Evolutionary conservation across 2,113 vertebrate species (phyloP).

Genomic region (Mastomys coucha): DNA sequence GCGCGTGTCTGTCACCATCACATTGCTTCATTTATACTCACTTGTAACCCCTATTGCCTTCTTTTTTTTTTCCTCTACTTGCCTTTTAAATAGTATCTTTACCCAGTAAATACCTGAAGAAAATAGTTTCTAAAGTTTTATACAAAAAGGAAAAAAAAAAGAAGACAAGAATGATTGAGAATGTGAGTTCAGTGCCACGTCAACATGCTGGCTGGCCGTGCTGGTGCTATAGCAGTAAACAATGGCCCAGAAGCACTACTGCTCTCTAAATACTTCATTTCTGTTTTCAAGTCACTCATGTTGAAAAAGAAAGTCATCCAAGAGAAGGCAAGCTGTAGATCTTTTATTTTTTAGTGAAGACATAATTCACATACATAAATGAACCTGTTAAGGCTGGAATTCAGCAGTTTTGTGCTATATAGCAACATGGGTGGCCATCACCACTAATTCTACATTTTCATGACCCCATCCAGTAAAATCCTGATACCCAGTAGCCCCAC

Average conservation of each 20-base stretch:
- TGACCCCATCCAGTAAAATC: neutral
- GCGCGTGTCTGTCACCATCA: neutral
- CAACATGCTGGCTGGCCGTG: neutral
- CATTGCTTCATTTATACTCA: neutral
- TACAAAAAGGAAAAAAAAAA: neutral
- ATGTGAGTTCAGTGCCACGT: neutral
- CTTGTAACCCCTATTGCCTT: neutral
- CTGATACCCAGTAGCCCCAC: fast-evolving
- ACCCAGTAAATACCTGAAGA: neutral
- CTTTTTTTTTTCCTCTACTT: too few species aligned
- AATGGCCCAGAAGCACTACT: neutral
- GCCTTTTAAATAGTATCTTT: neutral
- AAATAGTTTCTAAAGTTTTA: neutral
- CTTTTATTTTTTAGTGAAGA: neutral
- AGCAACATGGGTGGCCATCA: neutral
- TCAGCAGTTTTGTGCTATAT: neutral
- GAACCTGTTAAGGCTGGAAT: neutral
- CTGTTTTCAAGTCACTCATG: neutral
- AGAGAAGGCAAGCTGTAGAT: neutral
- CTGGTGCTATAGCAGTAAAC: neutral
- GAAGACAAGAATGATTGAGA: too few species aligned
- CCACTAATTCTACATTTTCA: neutral
- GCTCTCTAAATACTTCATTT: neutral
- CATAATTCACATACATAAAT: neutral
- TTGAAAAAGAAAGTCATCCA: neutral